A percentile compares a stretch with the other conserved stretches of the same genome.
Conservation (phyloP, 2,113 vertebrate species). For the Cranoglanis bouderius region DNA sequence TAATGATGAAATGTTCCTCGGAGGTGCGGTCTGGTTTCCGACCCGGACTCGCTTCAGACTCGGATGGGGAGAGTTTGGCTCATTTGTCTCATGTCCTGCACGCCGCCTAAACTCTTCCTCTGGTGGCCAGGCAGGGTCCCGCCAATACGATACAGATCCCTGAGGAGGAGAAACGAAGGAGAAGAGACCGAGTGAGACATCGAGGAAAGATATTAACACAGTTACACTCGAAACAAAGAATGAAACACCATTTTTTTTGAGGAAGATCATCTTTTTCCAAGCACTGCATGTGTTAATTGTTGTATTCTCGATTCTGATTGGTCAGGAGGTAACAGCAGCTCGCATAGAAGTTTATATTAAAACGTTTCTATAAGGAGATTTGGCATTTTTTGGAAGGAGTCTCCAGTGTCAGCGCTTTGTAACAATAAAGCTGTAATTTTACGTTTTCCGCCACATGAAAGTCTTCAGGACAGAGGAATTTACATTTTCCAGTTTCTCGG, state of each 20-base stretch:
- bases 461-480: background rate
- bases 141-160: constrained; percentile 75
- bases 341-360: background rate
- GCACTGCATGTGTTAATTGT: background rate
- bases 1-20: constrained; percentile 17
- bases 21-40: background rate
- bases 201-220: background rate
- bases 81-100: constrained; percentile 77
- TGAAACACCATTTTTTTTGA: background rate
- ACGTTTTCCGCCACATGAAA: background rate
- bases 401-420: background rate
- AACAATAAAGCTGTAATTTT: background rate
- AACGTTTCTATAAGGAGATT: no score
- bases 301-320: background rate
- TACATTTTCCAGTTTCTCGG: no score
- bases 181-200: constrained; percentile 30
- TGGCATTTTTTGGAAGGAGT: background rate
- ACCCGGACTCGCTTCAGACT: constrained; percentile 41
- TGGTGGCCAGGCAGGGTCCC: constrained; percentile 78
- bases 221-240: background rate
- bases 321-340: background rate
- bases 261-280: background rate
- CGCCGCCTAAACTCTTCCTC: constrained; percentile 74
- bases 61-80: constrained; percentile 77
- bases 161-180: constrained; percentile 60